These are phyloP conservation scores for Dermatemys mawii DNA, from an alignment of 2,113 vertebrate genomes.

Conservation along the genomic window DNA sequence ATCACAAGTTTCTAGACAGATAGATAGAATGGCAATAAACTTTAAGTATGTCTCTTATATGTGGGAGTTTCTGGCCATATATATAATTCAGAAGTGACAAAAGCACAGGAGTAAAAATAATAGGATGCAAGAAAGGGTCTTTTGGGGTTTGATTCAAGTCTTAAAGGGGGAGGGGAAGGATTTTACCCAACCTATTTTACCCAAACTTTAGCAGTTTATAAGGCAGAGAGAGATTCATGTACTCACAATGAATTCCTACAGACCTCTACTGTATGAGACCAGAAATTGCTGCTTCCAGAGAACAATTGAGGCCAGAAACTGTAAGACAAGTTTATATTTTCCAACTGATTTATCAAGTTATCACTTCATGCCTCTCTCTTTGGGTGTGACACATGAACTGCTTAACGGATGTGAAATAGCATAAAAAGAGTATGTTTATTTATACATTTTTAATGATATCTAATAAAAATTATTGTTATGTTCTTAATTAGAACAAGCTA, in stretches of 20 bases:
- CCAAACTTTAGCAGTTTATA: too few species aligned
- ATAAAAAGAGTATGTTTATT: not conserved
- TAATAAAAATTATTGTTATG: conserved; percentile 24
- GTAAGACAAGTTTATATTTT: not conserved
- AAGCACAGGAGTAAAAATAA: not conserved
- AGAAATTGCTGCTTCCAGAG: not conserved
- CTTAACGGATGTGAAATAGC: not conserved
- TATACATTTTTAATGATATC: conserved; percentile 1
- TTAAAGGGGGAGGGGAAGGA: not conserved
- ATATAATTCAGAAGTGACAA: not conserved
- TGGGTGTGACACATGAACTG: not conserved
- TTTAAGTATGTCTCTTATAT: not conserved
- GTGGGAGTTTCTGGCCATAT: not conserved
- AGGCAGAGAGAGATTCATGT: not conserved
- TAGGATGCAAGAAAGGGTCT: not conserved
- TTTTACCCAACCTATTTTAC: not conserved
- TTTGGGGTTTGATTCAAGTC: not conserved
- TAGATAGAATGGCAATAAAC: not conserved
- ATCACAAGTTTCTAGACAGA: not conserved
- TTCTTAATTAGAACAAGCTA: not conserved
- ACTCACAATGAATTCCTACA: not conserved
- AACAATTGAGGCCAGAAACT: not conserved
- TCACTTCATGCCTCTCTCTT: not conserved
- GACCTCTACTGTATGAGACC: not conserved
- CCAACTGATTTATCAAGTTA: not conserved